These are phyloP conservation scores for Sinocyclocheilus anshuiensis DNA, from an alignment of 2,113 vertebrate species.

Conservation along the genomic window DNA sequence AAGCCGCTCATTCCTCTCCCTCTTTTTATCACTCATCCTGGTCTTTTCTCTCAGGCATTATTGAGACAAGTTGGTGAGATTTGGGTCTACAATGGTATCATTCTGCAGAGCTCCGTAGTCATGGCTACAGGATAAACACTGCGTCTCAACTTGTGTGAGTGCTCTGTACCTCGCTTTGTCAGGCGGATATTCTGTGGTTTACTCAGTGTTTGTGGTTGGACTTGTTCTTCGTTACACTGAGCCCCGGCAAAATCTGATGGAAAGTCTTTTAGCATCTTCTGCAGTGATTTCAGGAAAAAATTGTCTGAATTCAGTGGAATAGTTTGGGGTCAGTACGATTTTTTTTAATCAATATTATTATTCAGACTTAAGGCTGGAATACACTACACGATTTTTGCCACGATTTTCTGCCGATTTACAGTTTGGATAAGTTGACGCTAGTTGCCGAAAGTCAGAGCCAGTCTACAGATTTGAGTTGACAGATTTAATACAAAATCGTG, in stretches of 20 bases:
- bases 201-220: conserved; percentile 28
- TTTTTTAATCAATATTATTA: no score
- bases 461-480: no score
- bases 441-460: no score
- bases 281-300: neutral
- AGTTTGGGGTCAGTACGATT: no score
- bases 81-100: conserved; percentile 36
- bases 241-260: neutral
- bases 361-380: no score
- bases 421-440: no score
- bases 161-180: neutral
- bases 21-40: conserved; percentile 1
- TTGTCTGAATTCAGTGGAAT: no score
- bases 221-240: conserved; percentile 22
- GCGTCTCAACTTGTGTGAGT: neutral
- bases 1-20: neutral
- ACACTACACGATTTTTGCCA: no score
- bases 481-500: no score
- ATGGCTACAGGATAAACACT: conserved; percentile 53
- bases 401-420: no score
- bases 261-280: neutral
- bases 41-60: conserved; percentile 32
- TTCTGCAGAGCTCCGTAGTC: conserved; percentile 40
- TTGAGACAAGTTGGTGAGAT: conserved; percentile 14
- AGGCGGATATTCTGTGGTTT: conserved; percentile 21